Evolutionary conservation across 2,888 invertebrate genomes (phyloP).

Genomic region (Pachydiplax longipennis): DNA sequence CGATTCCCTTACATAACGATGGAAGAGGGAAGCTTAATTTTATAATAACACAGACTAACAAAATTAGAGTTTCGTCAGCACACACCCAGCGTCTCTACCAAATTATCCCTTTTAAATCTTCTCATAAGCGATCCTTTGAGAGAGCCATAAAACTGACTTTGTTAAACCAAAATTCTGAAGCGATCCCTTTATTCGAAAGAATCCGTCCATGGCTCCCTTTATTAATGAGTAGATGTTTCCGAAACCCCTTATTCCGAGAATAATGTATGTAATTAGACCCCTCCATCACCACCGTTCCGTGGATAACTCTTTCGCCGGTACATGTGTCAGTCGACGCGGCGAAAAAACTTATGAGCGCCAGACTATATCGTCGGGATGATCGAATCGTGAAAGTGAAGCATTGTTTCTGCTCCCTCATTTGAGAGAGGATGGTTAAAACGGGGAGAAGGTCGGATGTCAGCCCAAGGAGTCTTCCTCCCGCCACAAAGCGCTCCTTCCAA

Average conservation of each 20-base stretch:
- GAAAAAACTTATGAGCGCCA: neutral
- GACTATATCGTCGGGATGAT: neutral
- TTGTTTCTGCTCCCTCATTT: slow-evolving; percentile 1
- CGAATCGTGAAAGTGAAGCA: neutral
- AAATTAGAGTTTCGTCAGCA: too few species aligned
- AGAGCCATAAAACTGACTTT: too few species aligned
- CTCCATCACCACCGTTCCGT: neutral
- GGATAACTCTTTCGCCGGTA: neutral
- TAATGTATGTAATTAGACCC: slow-evolving; percentile 1
- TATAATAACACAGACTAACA: too few species aligned
- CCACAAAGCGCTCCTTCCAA: neutral
- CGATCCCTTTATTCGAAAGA: neutral
- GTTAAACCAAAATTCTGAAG: too few species aligned
- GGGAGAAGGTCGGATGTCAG: neutral
- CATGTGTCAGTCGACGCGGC: neutral
- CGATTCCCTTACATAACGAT: too few species aligned
- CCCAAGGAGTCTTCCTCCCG: neutral
- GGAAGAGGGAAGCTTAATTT: too few species aligned
- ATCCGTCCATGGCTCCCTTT: neutral
- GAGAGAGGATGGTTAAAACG: neutral
- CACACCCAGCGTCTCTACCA: too few species aligned
- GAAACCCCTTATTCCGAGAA: neutral
- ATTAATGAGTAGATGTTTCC: neutral
- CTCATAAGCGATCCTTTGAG: too few species aligned
- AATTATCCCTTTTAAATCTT: too few species aligned